These are phyloP conservation scores for Melanaphis sacchari DNA, from an alignment of 1,140 invertebrate species.

Conservation along the genomic window DNA sequence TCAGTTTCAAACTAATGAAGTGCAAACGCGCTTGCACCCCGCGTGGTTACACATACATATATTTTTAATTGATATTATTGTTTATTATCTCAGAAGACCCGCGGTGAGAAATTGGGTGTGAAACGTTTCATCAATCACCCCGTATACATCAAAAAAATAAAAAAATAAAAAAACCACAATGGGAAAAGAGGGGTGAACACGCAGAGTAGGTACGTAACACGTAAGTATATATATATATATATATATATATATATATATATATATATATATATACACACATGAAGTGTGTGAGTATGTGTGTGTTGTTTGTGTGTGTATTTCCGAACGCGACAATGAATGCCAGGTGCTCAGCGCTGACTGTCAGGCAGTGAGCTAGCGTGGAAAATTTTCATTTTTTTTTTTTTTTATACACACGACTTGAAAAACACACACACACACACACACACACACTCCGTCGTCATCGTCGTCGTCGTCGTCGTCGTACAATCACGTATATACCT, in stretches of 20 bases:
- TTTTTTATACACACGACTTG: neutral
- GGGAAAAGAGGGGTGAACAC: constrained; percentile 51
- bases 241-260: no score
- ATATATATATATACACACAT: neutral
- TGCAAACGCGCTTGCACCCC: constrained; percentile 45
- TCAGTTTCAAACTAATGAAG: constrained; percentile 50
- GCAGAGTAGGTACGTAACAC: neutral
- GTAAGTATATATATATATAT: neutral
- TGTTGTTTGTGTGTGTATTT: neutral
- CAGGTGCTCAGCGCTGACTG: constrained; percentile 49
- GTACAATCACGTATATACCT: neutral
- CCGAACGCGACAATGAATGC: constrained; percentile 41
- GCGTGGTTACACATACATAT: constrained; percentile 19
- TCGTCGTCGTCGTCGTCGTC: no score
- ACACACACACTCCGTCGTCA: neutral
- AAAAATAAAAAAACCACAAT: constrained; percentile 42
- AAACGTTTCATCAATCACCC: constrained; percentile 57
- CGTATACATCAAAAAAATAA: constrained; percentile 40
- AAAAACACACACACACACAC: constrained; percentile 26
- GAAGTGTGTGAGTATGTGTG: no score
- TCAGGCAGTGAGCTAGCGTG: constrained; percentile 39
- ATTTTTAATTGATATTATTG: constrained; percentile 58
- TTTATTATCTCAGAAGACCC: constrained; percentile 44
- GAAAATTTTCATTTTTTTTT: constrained; percentile 46
- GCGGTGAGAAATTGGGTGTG: constrained; percentile 57